These are phyloP conservation scores for Spheniscus mendiculus DNA, from an alignment of 2,113 vertebrate species.

Conservation along the genomic window DNA sequence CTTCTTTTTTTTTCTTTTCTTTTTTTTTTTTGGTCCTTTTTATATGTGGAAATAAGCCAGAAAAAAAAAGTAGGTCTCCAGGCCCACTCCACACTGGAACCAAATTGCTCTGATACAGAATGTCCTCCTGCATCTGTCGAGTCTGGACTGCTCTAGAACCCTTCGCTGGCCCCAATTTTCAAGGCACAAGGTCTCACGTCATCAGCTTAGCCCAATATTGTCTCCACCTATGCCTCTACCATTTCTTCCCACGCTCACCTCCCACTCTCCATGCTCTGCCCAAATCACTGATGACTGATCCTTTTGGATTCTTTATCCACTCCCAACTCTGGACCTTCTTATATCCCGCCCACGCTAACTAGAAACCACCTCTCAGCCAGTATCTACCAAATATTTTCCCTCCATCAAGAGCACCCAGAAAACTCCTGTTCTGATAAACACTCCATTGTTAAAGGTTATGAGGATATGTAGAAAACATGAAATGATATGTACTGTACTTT, in stretches of 20 bases:
- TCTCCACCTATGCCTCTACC: neutral
- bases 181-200: neutral
- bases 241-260: neutral
- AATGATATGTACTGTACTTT: accelerated
- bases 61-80: neutral
- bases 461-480: neutral
- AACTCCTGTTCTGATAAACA: neutral
- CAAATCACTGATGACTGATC: neutral
- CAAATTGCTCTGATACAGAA: neutral
- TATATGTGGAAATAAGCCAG: neutral
- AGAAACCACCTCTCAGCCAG: neutral
- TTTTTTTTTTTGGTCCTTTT: neutral
- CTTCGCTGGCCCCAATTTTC: neutral
- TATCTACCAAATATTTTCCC: neutral
- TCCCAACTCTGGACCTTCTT: neutral
- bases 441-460: neutral
- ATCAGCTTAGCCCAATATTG: neutral
- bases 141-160: neutral
- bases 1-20: neutral
- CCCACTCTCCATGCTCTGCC: neutral
- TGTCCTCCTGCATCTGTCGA: neutral
- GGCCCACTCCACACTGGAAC: neutral
- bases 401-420: neutral
- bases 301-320: neutral
- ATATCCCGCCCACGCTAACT: neutral